Percentiles rank a stretch among this genome's conserved stretches.
phyloP scores from a whole-genome alignment of 2,113 vertebrate genomes.

The Vidua chalybeata region DNA sequence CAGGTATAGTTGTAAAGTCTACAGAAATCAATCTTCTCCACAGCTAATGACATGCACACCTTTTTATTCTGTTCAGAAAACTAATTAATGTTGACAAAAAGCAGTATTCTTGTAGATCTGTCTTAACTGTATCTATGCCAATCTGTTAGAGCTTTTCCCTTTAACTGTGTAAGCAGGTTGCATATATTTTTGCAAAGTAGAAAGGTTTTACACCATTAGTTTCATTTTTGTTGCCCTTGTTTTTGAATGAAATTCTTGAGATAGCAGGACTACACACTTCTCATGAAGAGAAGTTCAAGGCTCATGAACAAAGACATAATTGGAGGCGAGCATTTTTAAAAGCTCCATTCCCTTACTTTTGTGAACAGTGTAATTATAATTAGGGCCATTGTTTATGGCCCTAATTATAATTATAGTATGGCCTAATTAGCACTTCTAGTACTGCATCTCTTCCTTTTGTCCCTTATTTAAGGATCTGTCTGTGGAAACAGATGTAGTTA shows the following conservation, averaged over 20 bases:
- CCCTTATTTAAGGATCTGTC: background rate
- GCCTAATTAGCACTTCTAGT: background rate
- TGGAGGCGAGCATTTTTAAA: background rate
- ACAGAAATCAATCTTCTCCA: background rate
- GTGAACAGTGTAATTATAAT: background rate
- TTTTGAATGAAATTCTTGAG: background rate
- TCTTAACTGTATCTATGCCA: background rate
- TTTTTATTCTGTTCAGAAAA: background rate
- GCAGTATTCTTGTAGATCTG: background rate
- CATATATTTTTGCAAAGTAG: background rate
- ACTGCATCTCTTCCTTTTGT: background rate
- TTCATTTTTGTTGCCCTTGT: accelerated
- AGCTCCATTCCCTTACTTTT: background rate
- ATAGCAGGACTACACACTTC: background rate
- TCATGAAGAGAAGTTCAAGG: background rate
- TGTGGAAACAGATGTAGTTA: background rate
- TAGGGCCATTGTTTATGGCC: background rate
- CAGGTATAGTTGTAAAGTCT: background rate
- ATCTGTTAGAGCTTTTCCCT: background rate
- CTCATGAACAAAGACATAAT: background rate
- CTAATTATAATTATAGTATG: background rate
- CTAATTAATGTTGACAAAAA: background rate
- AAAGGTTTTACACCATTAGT: background rate
- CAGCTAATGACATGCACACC: background rate
- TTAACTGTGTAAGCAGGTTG: background rate